Evolutionary conservation across 2,888 invertebrate genomes (phyloP), one percentile per base, ranked within the genome.

Genomic region (Drepanosiphum platanoidis): DNA sequence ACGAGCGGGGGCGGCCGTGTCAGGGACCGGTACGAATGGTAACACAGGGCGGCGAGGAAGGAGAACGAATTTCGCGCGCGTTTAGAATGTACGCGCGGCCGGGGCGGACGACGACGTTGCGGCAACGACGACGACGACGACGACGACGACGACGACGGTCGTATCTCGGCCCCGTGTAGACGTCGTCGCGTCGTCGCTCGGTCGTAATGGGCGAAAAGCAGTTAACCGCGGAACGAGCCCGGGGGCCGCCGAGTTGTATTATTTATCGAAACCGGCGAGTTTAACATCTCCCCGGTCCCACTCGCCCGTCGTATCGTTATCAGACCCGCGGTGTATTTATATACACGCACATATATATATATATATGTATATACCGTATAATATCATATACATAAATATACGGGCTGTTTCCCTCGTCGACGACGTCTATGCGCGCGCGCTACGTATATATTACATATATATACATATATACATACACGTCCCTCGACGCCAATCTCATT

Each of bases 401-500:
- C 22, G 27, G 42, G 61, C 61, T 0, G 61, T 61, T n/a, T n/a
- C 61, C 42, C 15, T 39, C 42, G 11, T 8, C 42, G n/a, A 42
- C 42, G 15, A 46, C 75, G n/a, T n/a, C 52, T 42, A 61, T 30
- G 27, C 61, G 27, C 52, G 34, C 74, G 32, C 58, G 7, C 52
- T 52, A 39, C 32, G 7, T 30, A 11, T 30, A 36, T 34, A 52
- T n/a, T n/a, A 32, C 52, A 75, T 75, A 39, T 61, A 39, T 58
- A 39, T 61, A 42, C 32, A 52, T 46, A 52, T 52, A n/a, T 13
- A 27, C 13, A 30, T 36, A 46, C 46, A 18, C 18, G 66, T 84
- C 84, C 84, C 77, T 36, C 84, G 84, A 77, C 84, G 84, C 52
- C 84, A 58, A 84, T 84, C 84, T 84, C 84, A 84, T 84, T 84